Percentiles rank a stretch among this genome's conserved stretches.
Conservation (phyloP, 2,113 vertebrate species). For the Zosterops lateralis region DNA sequence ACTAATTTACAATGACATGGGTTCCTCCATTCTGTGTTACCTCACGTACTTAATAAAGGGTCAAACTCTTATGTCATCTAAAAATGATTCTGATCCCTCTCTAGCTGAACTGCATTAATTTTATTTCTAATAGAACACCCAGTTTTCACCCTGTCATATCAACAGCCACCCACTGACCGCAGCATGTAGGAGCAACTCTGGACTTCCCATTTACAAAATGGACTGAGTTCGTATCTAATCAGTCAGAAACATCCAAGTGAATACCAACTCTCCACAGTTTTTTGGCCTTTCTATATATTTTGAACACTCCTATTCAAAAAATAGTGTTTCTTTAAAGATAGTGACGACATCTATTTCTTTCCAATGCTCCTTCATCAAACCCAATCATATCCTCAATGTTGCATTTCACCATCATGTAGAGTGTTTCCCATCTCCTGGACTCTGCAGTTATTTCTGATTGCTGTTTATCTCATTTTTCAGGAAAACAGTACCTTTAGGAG, state of each 20-base stretch:
- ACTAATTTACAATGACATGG: constrained; percentile 63
- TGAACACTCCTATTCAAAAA: background rate
- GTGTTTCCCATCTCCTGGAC: background rate
- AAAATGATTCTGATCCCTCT: constrained; percentile 28
- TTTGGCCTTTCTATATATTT: background rate
- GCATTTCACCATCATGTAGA: background rate
- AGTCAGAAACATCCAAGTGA: background rate
- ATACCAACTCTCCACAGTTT: background rate
- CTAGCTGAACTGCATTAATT: background rate
- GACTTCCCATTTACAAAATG: background rate
- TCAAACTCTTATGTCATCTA: constrained; percentile 58
- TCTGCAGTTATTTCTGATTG: background rate
- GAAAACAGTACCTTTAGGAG: background rate
- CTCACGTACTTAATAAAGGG: constrained; percentile 35
- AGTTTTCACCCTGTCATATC: constrained; percentile 55
- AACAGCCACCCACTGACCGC: background rate
- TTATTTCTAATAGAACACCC: background rate
- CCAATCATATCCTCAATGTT: background rate
- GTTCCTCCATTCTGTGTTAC: constrained; percentile 41
- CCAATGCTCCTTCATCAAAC: background rate
- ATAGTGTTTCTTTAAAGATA: background rate
- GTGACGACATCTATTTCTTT: background rate
- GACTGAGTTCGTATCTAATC: background rate
- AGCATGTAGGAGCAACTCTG: background rate
- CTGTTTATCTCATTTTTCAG: background rate